These are phyloP conservation scores for Melinaea marsaeus DNA, from an alignment of 2,888 invertebrate species.

Conservation along the genomic window DNA sequence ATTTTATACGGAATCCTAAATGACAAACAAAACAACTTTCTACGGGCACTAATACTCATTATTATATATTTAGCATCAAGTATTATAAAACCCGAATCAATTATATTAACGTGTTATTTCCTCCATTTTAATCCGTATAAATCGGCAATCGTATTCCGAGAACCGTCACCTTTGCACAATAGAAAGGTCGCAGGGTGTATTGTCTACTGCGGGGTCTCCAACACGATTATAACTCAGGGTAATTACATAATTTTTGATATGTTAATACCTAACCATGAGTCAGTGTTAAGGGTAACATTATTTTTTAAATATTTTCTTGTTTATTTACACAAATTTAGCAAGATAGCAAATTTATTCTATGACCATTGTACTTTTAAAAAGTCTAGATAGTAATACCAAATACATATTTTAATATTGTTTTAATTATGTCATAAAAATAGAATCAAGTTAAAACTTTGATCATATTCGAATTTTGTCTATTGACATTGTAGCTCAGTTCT, in stretches of 20 bases:
- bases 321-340: too few relatives aligned
- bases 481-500: too few relatives aligned
- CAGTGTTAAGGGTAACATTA: too few relatives aligned
- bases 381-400: too few relatives aligned
- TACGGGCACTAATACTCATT: neutral
- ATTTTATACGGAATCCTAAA: neutral
- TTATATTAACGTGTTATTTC: conserved; percentile 8
- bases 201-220: conserved; percentile 30
- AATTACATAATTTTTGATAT: neutral
- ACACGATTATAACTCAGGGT: conserved; percentile 28
- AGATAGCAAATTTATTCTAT: too few relatives aligned
- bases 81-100: conserved; percentile 3
- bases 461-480: too few relatives aligned
- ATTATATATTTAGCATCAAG: neutral
- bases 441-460: too few relatives aligned
- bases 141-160: conserved; percentile 27
- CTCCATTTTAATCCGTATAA: conserved; percentile 13
- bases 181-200: conserved; percentile 25
- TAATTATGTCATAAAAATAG: too few relatives aligned
- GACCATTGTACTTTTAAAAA: too few relatives aligned
- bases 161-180: conserved; percentile 34
- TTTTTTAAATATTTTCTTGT: too few relatives aligned
- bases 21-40: neutral
- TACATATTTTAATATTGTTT: too few relatives aligned
- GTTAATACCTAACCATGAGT: too few relatives aligned